Base-by-base conservation (phyloP, 1,140 invertebrate species). In the Bombus waltoni region DNA sequence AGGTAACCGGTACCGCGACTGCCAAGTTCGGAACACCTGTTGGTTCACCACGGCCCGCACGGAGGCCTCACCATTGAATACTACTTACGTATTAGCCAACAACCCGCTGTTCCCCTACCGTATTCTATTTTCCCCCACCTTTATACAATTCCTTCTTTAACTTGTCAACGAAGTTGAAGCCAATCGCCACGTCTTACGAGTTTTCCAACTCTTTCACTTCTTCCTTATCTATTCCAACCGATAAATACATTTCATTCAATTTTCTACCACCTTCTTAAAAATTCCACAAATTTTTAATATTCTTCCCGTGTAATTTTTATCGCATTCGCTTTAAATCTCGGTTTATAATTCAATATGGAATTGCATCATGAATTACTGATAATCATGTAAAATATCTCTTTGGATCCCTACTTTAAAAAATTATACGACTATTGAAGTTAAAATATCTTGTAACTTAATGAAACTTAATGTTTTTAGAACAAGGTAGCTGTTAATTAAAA, bases 11-110 rank as follows among this genome's bases (percentile, higher is more conserved):
- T 86, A 85, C 40, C 47, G 38, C 70, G 38, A 88, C 13, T 81
- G 74, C 57, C 65, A 75, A 87, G 11, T 62, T 62, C 59, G 59
- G 11, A 65, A 92, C 92, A 92, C 92, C 92, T 92, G 92, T 92
- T 92, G 88, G 86, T 72, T 91, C 88, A 89, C 91, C 40, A 92
- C 91, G 87, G 84, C 85, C 89, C 83, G 89, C 83, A 87, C 87
- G 53, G 88, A 90, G 91, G 92, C 92, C 90, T 88, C 88, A 89
- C 88, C 25, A 86, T 88, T 93, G 89, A 89, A 88, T 79, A 93
- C 89, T 92, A 89, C 84, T 85, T 87, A 88, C 87, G 62, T 85
- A 83, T 90, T 83, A 90, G 83, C 88, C 62, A 75, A 68, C 32
- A 70, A 90, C 62, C 87, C 91, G 90, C 90, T 90, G 90, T 89